A percentile compares a stretch with the other conserved stretches of the same genome.
These are phyloP conservation scores for Chrysopa pallens DNA, from an alignment of 1,140 invertebrate genomes.

Conservation along the genomic window DNA sequence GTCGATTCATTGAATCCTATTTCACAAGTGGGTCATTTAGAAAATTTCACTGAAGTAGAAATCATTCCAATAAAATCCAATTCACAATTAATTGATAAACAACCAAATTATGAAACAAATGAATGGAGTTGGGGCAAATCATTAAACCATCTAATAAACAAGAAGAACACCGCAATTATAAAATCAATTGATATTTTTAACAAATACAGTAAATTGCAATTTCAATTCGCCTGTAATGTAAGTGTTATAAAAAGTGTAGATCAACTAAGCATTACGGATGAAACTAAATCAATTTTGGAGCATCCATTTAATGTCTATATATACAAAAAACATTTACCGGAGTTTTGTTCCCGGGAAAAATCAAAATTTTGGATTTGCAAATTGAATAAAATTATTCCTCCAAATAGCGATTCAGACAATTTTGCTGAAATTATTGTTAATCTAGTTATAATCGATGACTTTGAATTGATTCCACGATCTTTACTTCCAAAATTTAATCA, in stretches of 20 bases:
- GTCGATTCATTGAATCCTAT: constrained; percentile 16
- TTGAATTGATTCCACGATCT: no score
- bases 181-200: not conserved
- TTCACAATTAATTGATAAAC: constrained; percentile 2
- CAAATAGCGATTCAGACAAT: not conserved
- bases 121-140: not conserved
- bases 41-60: constrained; percentile 12
- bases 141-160: not conserved
- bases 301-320: constrained; percentile 11
- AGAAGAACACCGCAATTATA: not conserved
- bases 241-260: not conserved
- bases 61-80: constrained; percentile 15
- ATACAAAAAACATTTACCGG: constrained; percentile 3
- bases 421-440: not conserved
- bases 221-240: not conserved
- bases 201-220: not conserved
- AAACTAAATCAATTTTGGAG: not conserved
- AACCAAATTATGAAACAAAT: not conserved
- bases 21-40: not conserved
- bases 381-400: not conserved
- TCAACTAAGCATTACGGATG: not conserved
- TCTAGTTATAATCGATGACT: no score
- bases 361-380: not conserved
- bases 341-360: not conserved
- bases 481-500: not conserved